Evolutionary conservation across 2,888 invertebrate genomes (phyloP), one percentile per base, ranked within the genome.

Genomic region (Camponotus fellah): DNA sequence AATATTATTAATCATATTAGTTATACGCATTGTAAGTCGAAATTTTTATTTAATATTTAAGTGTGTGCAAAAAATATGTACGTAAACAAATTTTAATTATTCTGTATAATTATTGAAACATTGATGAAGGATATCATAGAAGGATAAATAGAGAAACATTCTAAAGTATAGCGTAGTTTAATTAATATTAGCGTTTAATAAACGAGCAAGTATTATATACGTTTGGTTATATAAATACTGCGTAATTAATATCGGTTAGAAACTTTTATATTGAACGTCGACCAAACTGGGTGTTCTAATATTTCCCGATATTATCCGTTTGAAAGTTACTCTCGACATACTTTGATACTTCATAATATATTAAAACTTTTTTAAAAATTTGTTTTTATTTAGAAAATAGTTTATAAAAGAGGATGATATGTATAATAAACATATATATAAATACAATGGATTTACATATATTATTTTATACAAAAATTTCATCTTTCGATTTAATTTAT

Each of bases 151-250:
- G 32, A 60, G 8, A 1, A 62, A 74, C n/a, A 43, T 37, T 26
- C 14, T 21, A 40, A 3, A 58, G 21, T 26, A 9, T 10, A 37
- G 17, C 37, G 10, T 26, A 72, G 4, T 4, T 65, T 21, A 49
- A 49, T 75, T 46, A 65, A 64, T 9, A 49, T 26, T 75, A 64
- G 10, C 21, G 3, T 21, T 46, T 65, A 46, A 65, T 34, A 75
- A 75, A 75, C 21, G 64, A 37, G 34, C 21, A 58, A 49, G 34
- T 53, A 75, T 49, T 37, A 6, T 58, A 72, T 37, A 46, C 21
- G 2, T 37, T 3, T 21, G 17, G 34, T 17, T 14, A 75, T 62
- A 6, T 21, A 60, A 21, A 21, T 21, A 49, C 9, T 32, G 14
- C 34, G 43, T 62, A 46, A 75, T 62, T 32, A 75, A 43, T 34